Conservation (phyloP, 2,797 vertebrate genomes). For the Ambastaia sidthimunki region DNA sequence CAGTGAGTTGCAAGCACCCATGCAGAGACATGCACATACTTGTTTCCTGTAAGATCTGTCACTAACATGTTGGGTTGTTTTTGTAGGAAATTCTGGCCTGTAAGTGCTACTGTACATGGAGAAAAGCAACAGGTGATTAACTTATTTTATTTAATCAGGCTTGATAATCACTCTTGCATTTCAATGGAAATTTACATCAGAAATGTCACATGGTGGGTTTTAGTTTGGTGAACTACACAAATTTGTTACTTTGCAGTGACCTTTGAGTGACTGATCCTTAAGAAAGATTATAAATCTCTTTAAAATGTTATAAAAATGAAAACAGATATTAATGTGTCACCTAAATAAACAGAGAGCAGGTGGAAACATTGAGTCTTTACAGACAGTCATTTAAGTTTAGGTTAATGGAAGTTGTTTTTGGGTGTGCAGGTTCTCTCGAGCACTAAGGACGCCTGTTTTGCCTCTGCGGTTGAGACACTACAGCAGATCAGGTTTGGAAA, state of each 20-base stretch:
- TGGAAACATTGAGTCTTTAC: too few relatives aligned
- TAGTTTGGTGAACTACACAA: too few relatives aligned
- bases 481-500: conserved; percentile 94
- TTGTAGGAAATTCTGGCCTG: conserved; percentile 95
- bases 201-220: too few relatives aligned
- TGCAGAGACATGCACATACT: conserved; percentile 11
- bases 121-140: conserved; percentile 86
- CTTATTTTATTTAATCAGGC: too few relatives aligned
- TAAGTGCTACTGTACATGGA: conserved; percentile 75
- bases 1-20: conserved; percentile 74
- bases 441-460: conserved; percentile 92
- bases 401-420: conserved; percentile 3
- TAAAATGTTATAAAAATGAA: too few relatives aligned
- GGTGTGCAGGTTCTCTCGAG: conserved; percentile 82
- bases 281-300: too few relatives aligned
- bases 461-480: conserved; percentile 91
- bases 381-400: background rate
- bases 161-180: too few relatives aligned
- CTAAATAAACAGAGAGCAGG: too few relatives aligned
- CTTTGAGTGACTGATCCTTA: too few relatives aligned
- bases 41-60: background rate
- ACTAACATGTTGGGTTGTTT: conserved; percentile 22
- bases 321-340: too few relatives aligned
- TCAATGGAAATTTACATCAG: too few relatives aligned
- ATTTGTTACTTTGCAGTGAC: too few relatives aligned